Conservation (phyloP, 1,140 invertebrate species). For the Drosophila tropicalis region DNA sequence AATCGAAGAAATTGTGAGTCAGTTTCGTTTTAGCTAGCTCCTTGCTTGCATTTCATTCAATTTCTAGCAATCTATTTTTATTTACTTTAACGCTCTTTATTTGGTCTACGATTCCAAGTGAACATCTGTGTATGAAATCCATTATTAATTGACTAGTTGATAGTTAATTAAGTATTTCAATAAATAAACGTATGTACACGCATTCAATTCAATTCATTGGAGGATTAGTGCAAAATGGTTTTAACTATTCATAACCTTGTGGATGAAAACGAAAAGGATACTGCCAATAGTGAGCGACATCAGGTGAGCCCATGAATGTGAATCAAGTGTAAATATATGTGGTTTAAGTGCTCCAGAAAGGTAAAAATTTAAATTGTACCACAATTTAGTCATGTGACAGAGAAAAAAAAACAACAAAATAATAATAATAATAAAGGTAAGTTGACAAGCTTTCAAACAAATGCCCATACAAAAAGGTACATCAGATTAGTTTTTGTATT, state of each 20-base stretch:
- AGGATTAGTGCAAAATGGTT: conserved; percentile 51
- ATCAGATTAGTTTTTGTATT: neutral
- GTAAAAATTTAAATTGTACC: neutral
- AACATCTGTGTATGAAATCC: conserved; percentile 2
- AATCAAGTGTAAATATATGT: neutral
- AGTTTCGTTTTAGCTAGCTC: conserved; percentile 14
- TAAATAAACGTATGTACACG: neutral
- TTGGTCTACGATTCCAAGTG: neutral
- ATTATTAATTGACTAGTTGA: conserved; percentile 24
- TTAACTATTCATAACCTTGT: conserved; percentile 66
- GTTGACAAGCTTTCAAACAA: neutral
- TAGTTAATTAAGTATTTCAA: conserved; percentile 17
- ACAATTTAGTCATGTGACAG: too few relatives aligned
- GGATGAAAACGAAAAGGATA: conserved; percentile 32
- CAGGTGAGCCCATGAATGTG: neutral
- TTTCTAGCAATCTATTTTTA: neutral
- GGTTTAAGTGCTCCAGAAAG: neutral
- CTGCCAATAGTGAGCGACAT: conserved; percentile 47
- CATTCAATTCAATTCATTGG: neutral
- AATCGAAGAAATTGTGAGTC: conserved; percentile 3
- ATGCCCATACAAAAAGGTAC: neutral
- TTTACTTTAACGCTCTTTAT: neutral
- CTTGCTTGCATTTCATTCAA: conserved; percentile 28
- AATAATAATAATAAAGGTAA: neutral
- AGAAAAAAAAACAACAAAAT: neutral